Base-by-base conservation (phyloP, 2,797 vertebrate genomes). In the Denticeps clupeoides region DNA sequence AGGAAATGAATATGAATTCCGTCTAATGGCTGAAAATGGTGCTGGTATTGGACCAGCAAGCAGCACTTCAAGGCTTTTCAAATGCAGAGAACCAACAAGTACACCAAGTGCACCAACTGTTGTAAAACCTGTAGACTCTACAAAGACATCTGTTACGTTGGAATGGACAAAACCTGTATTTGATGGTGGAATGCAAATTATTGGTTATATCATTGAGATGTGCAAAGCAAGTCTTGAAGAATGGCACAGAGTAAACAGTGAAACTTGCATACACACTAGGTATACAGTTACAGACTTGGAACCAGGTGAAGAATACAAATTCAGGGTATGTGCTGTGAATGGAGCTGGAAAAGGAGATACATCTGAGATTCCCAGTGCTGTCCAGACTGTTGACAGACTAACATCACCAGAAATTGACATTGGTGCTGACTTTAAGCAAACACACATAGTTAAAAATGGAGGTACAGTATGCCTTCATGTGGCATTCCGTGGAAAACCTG, bases 1-100 rank as follows among this genome's bases (percentile, higher is more conserved):
- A 75, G 90, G 91, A 62, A 91, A 99, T 24, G 94, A 99, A 56
- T 99, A 99, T 27, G 95, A 99, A 70, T 99, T 99, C 86, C 92
- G 86, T 2, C 88, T 99, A 58, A 90, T 94, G 88, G 93, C 95
- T 66, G 94, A 99, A 85, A 99, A 99, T 0, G 83, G 85, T 5
- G 94, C 93, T 26, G 95, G 95, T 10, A 51, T 93, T 1, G 91
- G 95, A 63, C 89, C 90, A 18, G 60, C 91, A 53, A 97, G 95
- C 62, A 85, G 79, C 0, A 86, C 90, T 55, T 99, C 94, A 45
- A 90, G 84, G 66, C 78, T 99, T 38, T 92, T 98, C 68, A 99
- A 93, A 77, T 95, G 91, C 62, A 90, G 85, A 80, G 93, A 97
- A 42, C 93, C 93, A 4, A 93, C 94, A 42, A 93, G 83, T 58